Conservation (phyloP, 2,797 vertebrate species). For the Thaleichthys pacificus region DNA sequence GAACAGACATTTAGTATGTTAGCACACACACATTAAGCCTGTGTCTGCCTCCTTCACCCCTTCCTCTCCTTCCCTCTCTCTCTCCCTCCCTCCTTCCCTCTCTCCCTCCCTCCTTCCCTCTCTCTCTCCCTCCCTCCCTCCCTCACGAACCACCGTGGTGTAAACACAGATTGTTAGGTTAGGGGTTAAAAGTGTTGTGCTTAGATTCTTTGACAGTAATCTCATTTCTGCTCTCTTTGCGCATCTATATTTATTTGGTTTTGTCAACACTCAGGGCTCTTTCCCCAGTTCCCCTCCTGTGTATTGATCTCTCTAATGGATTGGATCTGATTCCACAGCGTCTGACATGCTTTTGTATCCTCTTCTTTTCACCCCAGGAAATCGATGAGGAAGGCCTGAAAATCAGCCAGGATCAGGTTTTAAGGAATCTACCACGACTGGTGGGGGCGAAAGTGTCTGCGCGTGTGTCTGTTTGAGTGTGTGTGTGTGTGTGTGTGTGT, state of each 20-base stretch:
- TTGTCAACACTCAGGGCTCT: constrained; percentile 83
- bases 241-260: constrained; percentile 93
- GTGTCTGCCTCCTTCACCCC: background rate
- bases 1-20: constrained; percentile 52
- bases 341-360: constrained; percentile 87
- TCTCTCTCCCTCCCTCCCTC: constrained; percentile 38
- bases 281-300: constrained; percentile 65
- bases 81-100: background rate
- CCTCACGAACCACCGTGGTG: constrained; percentile 69
- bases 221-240: constrained; percentile 89
- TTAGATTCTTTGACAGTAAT: constrained; percentile 89
- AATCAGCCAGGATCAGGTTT: constrained; percentile 90
- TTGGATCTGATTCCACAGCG: constrained; percentile 93
- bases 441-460: constrained; percentile 43
- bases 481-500: constrained; percentile 12
- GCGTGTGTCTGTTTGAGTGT: background rate
- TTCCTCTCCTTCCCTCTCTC: background rate
- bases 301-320: constrained; percentile 97
- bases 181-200: constrained; percentile 90
- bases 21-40: background rate
- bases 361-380: constrained; percentile 87
- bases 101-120: background rate
- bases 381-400: constrained; percentile 90
- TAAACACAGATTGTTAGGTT: constrained; percentile 89
- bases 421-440: constrained; percentile 77